A percentile compares a stretch with the other conserved stretches of the same genome.
phyloP scores from a whole-genome alignment of 2,888 invertebrate species.

The Diplolepis rosae region DNA sequence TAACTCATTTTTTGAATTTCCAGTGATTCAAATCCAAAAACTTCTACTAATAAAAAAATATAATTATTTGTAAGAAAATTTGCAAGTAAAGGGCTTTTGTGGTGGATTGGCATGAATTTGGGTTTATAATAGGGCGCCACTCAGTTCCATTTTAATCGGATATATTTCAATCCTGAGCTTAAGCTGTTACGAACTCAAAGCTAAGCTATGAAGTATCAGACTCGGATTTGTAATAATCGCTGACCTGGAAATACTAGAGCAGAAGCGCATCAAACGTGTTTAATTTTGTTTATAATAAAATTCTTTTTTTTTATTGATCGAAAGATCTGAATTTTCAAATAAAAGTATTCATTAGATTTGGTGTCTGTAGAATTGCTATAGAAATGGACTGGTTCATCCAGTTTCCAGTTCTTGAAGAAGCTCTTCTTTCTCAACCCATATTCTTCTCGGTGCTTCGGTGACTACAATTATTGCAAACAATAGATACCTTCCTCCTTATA shows the following conservation, averaged over 20 bases:
- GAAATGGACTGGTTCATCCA: neutral
- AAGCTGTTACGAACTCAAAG: constrained; percentile 13
- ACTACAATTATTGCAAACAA: constrained; percentile 22
- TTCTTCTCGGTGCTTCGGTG: neutral
- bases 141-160: constrained; percentile 14
- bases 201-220: neutral
- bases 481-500: constrained; percentile 15
- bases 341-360: neutral
- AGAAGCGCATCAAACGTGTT: neutral
- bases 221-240: neutral
- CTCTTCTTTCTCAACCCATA: neutral
- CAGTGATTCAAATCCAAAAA: no score
- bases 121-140: neutral
- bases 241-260: constrained; percentile 14
- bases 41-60: neutral
- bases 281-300: neutral
- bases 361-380: neutral
- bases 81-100: neutral
- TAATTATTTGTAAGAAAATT: neutral
- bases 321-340: neutral
- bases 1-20: no score
- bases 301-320: neutral
- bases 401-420: neutral
- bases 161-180: neutral
- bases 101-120: neutral